Evolutionary conservation across 1,140 invertebrate species (phyloP).

Genomic region (Drosophila carrolli): DNA sequence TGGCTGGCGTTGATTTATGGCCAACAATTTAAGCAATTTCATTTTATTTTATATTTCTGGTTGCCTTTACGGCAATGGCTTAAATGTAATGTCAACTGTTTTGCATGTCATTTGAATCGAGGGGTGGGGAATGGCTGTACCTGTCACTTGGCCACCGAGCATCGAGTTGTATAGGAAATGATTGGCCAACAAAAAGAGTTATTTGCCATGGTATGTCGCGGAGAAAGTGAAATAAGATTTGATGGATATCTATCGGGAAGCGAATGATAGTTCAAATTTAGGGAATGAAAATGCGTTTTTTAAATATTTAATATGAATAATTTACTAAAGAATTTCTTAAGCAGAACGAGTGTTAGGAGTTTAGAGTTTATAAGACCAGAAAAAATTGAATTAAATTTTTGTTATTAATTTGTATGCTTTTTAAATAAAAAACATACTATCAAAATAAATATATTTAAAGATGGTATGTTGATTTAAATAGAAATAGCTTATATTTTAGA

Average conservation of each 20-base stretch:
- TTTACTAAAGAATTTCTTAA: too few species aligned
- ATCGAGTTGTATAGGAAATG: constrained; percentile 49
- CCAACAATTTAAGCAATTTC: constrained; percentile 76
- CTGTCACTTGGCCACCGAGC: constrained; percentile 54
- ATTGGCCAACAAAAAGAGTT: constrained; percentile 44
- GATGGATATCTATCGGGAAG: constrained; percentile 11
- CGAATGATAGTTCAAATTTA: not conserved
- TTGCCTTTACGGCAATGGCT: constrained; percentile 39
- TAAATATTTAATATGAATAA: too few species aligned
- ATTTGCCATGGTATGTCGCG: constrained; percentile 16
- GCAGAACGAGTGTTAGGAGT: too few species aligned
- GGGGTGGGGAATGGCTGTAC: constrained; percentile 48
- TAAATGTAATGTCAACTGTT: constrained; percentile 74
- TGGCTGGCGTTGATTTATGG: constrained; percentile 70
- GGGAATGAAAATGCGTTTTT: not conserved
- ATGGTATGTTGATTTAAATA: too few species aligned
- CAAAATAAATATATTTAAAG: too few species aligned
- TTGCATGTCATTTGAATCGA: constrained; percentile 70
- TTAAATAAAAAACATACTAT: too few species aligned
- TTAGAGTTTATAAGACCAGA: too few species aligned
- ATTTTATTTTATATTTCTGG: constrained; percentile 66
- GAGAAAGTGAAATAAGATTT: constrained; percentile 49
- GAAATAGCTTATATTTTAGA: too few species aligned
- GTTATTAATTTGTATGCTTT: not conserved
- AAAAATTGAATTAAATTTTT: not conserved